Base-by-base conservation (phyloP, 2,113 vertebrate species). In the Alosa alosa region DNA sequence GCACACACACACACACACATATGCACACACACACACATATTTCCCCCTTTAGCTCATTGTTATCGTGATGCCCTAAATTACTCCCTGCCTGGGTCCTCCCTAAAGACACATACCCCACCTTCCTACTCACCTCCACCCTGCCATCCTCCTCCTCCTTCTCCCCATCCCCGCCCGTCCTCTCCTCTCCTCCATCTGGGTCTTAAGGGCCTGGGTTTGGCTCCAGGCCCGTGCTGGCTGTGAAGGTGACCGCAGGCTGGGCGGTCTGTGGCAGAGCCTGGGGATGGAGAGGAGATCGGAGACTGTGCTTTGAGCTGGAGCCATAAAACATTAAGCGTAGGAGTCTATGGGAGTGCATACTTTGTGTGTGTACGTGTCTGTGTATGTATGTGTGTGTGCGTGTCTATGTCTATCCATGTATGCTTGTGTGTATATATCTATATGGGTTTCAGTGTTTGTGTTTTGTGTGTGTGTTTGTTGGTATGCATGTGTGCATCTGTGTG, bases 171-270 rank as follows among this genome's bases (percentile, higher is more conserved):
- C 25, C n/a, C n/a, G 25, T 36, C 31, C 64, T 8, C 7, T 36
- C 64, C 31, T 17, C 31, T 78, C 72, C 72, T 78, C 72, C 72
- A 78, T 78, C 72, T 36, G 25, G 72, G 25, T 39, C 36, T 78
- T 39, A 17, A 39, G 72, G 72, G 72, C 5, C 72, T 78, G 72
- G 72, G 13, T 39, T 36, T 36, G 72, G 72, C 72, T 78, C 72
- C 72, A 41, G 72, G 72, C 72, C 72, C 72, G 13, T 31, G 11
- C 31, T 78, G 36, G 72, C 72, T 78, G 72, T 78, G 72, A 78
- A 78, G 72, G 72, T 78, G 72, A 78, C 72, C 72, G 4, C 72
- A 39, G 72, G 72, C 72, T 39, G 72, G 55, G 25, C 10, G 31
- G 3, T 39, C 25, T 78, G 72, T 78, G 10, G 64, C 72, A 17